Base-by-base conservation (phyloP, 2,888 invertebrate species). In the Andrena flavipes region DNA sequence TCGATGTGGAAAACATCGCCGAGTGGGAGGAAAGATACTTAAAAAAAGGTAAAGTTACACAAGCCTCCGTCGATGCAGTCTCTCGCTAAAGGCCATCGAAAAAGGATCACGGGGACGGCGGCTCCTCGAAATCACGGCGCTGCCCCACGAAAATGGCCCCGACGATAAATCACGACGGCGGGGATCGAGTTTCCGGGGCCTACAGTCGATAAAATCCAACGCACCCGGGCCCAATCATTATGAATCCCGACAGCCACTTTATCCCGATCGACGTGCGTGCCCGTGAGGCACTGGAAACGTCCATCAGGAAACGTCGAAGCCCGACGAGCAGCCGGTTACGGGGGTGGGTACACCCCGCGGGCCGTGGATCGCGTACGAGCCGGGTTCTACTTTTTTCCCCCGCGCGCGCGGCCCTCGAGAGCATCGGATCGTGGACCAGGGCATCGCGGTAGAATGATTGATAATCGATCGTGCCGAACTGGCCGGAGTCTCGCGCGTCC, bases 391-490 rank as follows among this genome's bases (percentile, higher is more conserved):
- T 84, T 78, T 86, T 80, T 76, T 77, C 65, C 51, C 59, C 49
- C 48, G 65, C 29, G 60, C 49, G 70, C 26, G 65, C 56, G 20
- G 62, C 65, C 23, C 80, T 20, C 68, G 67, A 30, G 33, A 42
- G 48, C 33, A 20, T 33, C 33, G 33, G 20, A n/a, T 30, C 33
- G 67, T 76, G 72, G 82, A 68, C 51, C 77, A 56, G 64, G 70
- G 72, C 78, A 51, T 68, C 87, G 87, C 82, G 88, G 81, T 82
- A 81, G 90, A 89, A 92, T 92, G 92, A 92, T 92, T 92, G 91
- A 92, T 92, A 92, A 92, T 92, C 91, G 91, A 92, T 91, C 90
- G 90, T 82, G 86, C 87, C 89, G 90, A 88, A 90, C 89, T 87
- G 84, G 84, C 85, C 74, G 88, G 88, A 86, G 86, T 89, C 91